Base-by-base conservation (phyloP, 1,140 invertebrate species). In the Zaprionus ornatus region DNA sequence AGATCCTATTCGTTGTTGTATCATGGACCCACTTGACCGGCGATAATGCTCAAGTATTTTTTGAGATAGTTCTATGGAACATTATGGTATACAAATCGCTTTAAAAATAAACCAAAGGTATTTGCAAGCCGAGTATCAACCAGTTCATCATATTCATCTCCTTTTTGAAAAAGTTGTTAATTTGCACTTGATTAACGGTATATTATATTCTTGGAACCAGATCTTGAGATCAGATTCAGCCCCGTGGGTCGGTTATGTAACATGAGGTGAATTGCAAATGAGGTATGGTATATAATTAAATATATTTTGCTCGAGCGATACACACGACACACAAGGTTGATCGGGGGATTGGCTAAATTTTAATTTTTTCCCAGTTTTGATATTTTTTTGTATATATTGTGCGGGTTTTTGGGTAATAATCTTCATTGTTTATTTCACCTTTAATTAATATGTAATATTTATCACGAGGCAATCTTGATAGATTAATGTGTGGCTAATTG, bases 141-240 rank as follows among this genome's bases (percentile, higher is more conserved):
- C n/a, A n/a, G n/a, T n/a, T n/a, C n/a, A n/a, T 32, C 19, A 15
- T 9, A 13, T 21, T 27, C 45, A 3, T 21, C 4, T 56, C 13
- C 23, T 17, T 23, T 42, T 45, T 25, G 15, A 66, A 32, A 57
- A 29, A 50, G 29, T 71, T 19, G 50, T 66, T 52, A 59, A 66
- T 74, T 70, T 23, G 72, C 66, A 69, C 40, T 56, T 13, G 17
- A 40, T 48, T 87, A 80, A 83, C 65, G 40, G 83, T 77, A 59
- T 37, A 77, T 29, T 12, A 70, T 29, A 54, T 63, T 77, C 13
- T 32, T 19, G 75, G 76, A 87, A 83, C 81, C 65, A 77, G 81
- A 85, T 77, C 54, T 60, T 54, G 27, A n/a, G 12, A 86, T 54
- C 32, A n/a, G 15, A 86, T 75, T 77, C 72, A 64, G 73, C 63